Base-by-base conservation (phyloP, 2,888 invertebrate genomes). In the Tridacna gigas region DNA sequence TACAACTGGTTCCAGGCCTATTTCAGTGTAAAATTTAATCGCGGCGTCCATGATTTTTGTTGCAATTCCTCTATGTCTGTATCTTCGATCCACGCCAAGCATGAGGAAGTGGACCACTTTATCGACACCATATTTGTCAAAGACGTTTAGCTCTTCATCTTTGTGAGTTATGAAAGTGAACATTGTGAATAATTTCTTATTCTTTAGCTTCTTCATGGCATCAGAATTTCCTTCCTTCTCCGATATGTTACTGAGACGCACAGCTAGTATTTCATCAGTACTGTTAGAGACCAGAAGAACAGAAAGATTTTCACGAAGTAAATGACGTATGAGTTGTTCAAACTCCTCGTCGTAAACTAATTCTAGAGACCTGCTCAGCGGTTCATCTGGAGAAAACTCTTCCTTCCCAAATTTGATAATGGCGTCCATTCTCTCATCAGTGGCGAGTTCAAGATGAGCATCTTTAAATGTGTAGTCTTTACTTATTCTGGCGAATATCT, bases 361-460 rank as follows among this genome's bases (percentile, higher is more conserved):
- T 0, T 26, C 51, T 11, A 73, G 25, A 5, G 73, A 22, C 25
- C 18, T 60, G 18, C 22, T 28, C 11, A 73, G 15, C 7, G 73
- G 73, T 60, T 73, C 73, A 18, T 73, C 73, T 15, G 73, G 60
- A 13, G 22, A 26, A n/a, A 73, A 73, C 22, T 56, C 28, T 20
- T 73, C 73, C 2, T 13, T 7, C 5, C 76, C 26, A 48, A 80
- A 83, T 11, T 79, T 76, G 0, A 83, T 77, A 45, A 83, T 61
- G 9, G 67, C 79, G 2, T 83, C 18, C 47, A 47, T 45, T 2
- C 79, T 61, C 13, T 61, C 69, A 26, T 80, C 83, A 3, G 79
- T 65, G 11, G 77, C 74, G 2, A 83, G 77, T 28, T 83, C 83
- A 18, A 83, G n/a, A 61, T 80, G 83, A 66, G 73, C 71, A 22